Conservation (phyloP, 2,888 invertebrate genomes). For the Eristalis tenax region DNA sequence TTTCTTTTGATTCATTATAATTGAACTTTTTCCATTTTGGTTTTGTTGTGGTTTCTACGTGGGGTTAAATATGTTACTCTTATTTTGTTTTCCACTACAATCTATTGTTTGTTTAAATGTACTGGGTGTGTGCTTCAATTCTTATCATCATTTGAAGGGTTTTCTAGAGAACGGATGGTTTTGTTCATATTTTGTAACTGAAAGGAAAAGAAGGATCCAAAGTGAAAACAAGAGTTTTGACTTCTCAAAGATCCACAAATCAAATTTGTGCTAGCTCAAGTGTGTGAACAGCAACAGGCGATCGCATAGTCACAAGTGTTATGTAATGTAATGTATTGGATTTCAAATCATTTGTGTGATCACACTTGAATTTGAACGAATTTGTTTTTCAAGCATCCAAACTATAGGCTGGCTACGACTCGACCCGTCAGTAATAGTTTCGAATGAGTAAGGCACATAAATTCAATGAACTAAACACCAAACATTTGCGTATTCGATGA, state of each 20-base stretch:
- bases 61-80: slow-evolving; percentile 33
- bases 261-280: no score
- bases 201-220: not conserved
- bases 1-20: not conserved
- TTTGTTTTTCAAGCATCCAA: no score
- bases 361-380: no score
- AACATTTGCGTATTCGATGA: not conserved
- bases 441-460: not conserved
- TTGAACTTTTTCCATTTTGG: slow-evolving; percentile 12
- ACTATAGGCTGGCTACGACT: no score
- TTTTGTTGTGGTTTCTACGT: slow-evolving; percentile 18
- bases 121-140: not conserved
- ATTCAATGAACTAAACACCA: not conserved
- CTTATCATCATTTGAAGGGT: no score
- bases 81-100: slow-evolving; percentile 14
- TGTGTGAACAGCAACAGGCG: no score
- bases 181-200: not conserved
- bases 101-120: slow-evolving; percentile 18
- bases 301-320: no score
- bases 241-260: not conserved
- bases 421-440: not conserved
- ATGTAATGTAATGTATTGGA: no score
- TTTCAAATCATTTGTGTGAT: no score
- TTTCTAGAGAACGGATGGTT: no score
- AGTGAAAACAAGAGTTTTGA: not conserved